Conservation (phyloP, 2,797 vertebrate species). For the Lepus oiostolus region DNA sequence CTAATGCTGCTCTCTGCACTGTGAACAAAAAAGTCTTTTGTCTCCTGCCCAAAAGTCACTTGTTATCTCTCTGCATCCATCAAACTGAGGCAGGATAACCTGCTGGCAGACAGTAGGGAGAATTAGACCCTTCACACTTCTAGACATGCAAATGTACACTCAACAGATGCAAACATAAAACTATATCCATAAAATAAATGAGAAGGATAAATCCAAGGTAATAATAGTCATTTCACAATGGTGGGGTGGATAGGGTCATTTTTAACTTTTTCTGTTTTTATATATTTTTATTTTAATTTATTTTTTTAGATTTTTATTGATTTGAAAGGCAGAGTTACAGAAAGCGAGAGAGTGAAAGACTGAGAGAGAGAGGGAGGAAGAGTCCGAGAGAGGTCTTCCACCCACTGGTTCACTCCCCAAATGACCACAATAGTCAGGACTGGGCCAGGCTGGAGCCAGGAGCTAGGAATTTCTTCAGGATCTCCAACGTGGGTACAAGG, state of each 20-base stretch:
- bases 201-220: conserved; percentile 10
- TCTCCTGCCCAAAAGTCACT: conserved; percentile 17
- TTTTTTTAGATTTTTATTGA: too few relatives aligned
- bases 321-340: too few relatives aligned
- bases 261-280: neutral
- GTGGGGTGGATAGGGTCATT: neutral
- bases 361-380: too few relatives aligned
- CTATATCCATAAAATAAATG: neutral
- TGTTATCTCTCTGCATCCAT: neutral
- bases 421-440: too few relatives aligned
- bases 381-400: too few relatives aligned
- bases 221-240: neutral
- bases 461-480: too few relatives aligned
- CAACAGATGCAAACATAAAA: neutral
- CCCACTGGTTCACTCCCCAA: too few relatives aligned
- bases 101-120: neutral
- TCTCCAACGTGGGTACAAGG: too few relatives aligned
- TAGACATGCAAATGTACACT: neutral
- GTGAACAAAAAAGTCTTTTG: neutral
- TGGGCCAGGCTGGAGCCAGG: too few relatives aligned
- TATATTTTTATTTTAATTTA: too few relatives aligned
- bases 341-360: too few relatives aligned
- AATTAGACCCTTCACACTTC: neutral
- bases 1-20: neutral
- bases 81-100: neutral